These are phyloP conservation scores for Heliconius nattereri DNA, from an alignment of 1,140 invertebrate genomes.

Conservation along the genomic window DNA sequence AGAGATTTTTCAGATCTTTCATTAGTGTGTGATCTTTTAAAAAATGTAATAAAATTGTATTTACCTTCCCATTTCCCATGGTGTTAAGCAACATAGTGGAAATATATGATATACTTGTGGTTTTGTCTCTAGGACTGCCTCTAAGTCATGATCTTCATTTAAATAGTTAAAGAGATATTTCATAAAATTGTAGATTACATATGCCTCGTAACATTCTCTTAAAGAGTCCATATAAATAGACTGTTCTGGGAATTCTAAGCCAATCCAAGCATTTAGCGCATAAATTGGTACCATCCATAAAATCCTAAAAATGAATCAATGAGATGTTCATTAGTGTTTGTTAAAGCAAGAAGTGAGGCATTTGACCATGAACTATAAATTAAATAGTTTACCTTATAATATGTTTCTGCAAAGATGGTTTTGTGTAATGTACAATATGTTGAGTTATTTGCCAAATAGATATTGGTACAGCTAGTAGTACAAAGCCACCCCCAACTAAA, in stretches of 20 bases:
- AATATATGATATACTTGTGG: slow-evolving; percentile 92
- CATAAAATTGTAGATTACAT: slow-evolving; percentile 99
- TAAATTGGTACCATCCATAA: slow-evolving; percentile 99
- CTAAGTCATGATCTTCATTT: slow-evolving; percentile 90
- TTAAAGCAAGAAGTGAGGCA: neutral
- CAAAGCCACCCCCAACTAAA: slow-evolving; percentile 94
- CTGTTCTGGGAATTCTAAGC: slow-evolving; percentile 89
- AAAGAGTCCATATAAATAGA: slow-evolving; percentile 96
- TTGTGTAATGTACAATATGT: slow-evolving; percentile 96
- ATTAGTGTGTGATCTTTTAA: too few species aligned
- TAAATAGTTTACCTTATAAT: slow-evolving; percentile 89
- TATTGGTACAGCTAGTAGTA: slow-evolving; percentile 93
- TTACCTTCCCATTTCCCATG: slow-evolving; percentile 89
- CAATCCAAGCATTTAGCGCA: slow-evolving; percentile 95
- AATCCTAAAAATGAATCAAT: slow-evolving; percentile 82
- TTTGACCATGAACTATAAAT: neutral
- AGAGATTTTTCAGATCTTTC: too few species aligned
- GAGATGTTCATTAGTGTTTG: neutral
- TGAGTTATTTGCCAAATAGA: slow-evolving; percentile 97
- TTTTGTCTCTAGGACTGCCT: slow-evolving; percentile 90
- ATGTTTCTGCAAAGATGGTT: slow-evolving; percentile 95
- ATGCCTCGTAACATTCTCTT: slow-evolving; percentile 97
- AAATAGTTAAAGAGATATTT: slow-evolving; percentile 95
- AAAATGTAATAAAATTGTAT: neutral
- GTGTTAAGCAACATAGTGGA: slow-evolving; percentile 90